phyloP scores from a whole-genome alignment of 2,113 vertebrate genomes.

The Semnornis frantzii region DNA sequence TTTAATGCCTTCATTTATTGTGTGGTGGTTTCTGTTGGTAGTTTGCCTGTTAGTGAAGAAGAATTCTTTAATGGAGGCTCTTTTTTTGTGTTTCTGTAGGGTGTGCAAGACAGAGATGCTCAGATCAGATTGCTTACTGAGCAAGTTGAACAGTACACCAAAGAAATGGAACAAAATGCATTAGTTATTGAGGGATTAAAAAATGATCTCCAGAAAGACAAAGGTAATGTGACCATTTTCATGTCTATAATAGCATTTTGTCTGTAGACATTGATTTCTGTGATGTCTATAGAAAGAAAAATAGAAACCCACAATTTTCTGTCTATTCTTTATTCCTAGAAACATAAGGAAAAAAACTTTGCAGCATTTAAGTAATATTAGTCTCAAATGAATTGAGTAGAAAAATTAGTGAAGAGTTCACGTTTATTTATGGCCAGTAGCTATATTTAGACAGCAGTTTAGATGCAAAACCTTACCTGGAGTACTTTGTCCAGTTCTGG shows the following conservation, averaged over 20 bases:
- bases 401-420: background rate
- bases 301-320: background rate
- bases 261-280: background rate
- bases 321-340: background rate
- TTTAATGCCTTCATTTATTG: background rate
- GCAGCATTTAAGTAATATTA: background rate
- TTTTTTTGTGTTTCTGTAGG: conserved; percentile 67
- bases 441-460: too few species aligned
- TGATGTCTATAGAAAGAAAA: background rate
- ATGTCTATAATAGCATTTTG: too few species aligned
- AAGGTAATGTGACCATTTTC: conserved; percentile 73
- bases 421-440: background rate
- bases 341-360: background rate
- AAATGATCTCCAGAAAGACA: conserved; percentile 81
- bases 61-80: background rate
- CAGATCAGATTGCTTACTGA: conserved; percentile 91
- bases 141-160: conserved; percentile 90
- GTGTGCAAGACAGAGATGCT: conserved; percentile 89
- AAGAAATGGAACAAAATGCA: conserved; percentile 91
- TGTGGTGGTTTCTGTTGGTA: background rate
- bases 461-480: too few species aligned
- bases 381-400: background rate
- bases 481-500: too few species aligned
- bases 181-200: conserved; percentile 86
- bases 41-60: background rate